phyloP scores from a whole-genome alignment of 2,113 vertebrate species.

The Macquaria ambigua region DNA sequence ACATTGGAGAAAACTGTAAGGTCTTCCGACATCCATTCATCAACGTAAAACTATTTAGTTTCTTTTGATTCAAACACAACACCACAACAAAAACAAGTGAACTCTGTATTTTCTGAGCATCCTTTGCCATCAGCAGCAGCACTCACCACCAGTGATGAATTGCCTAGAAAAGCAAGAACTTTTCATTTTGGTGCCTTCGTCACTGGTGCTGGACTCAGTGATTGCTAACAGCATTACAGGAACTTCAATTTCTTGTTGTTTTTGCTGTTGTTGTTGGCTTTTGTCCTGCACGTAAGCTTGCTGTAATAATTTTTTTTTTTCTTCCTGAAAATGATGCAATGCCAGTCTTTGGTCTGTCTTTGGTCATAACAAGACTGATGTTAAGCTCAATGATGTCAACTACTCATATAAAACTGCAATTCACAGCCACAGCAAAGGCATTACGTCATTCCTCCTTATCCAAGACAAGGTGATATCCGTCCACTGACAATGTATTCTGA shows the following conservation, averaged over 20 bases:
- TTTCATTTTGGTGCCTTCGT: slow-evolving; percentile 15
- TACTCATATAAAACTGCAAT: slow-evolving; percentile 6
- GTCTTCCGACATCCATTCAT: slow-evolving; percentile 16
- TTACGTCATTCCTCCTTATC: not conserved
- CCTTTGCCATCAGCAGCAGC: not conserved
- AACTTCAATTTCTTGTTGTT: slow-evolving; percentile 2
- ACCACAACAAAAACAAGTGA: not conserved
- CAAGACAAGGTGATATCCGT: not conserved
- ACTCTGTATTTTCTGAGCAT: slow-evolving; percentile 1
- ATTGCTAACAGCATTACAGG: slow-evolving; percentile 7
- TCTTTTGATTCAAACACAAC: slow-evolving; percentile 1
- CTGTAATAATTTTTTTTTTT: not conserved
- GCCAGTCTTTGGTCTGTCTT: slow-evolving; percentile 1
- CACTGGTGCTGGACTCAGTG: not conserved
- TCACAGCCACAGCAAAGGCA: not conserved
- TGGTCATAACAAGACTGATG: slow-evolving; percentile 4
- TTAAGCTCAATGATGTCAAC: slow-evolving; percentile 1
- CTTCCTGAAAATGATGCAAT: slow-evolving; percentile 9
- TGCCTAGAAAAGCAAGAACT: slow-evolving; percentile 11
- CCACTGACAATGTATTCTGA: not conserved
- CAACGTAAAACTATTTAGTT: not conserved
- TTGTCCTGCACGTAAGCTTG: not conserved
- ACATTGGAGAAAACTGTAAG: not conserved
- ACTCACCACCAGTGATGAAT: slow-evolving; percentile 28
- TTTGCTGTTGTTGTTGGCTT: not conserved